Evolutionary conservation across 2,113 vertebrate species (phyloP).

Genomic region (human): GRCh38 chr1:178329501-178330000

Average conservation of each 20-base stretch:
- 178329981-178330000: too few relatives aligned
- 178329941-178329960: not conserved
- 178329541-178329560: not conserved
- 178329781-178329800: too few relatives aligned
- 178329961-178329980: not conserved
- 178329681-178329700: not conserved
- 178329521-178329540: not conserved
- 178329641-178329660: not conserved
- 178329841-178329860: not conserved
- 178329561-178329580: not conserved
- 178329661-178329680: not conserved
- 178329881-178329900: not conserved
- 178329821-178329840: too few relatives aligned
- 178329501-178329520: not conserved
- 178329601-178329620: not conserved
- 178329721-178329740: not conserved
- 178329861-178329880: not conserved
- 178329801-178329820: too few relatives aligned
- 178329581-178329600: not conserved
- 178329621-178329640: not conserved
- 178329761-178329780: too few relatives aligned
- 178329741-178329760: too few relatives aligned
- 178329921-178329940: not conserved
- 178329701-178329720: not conserved
- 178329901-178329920: not conserved